These are phyloP conservation scores for Cancer borealis DNA, from an alignment of 2,888 invertebrate species.

Conservation along the genomic window DNA sequence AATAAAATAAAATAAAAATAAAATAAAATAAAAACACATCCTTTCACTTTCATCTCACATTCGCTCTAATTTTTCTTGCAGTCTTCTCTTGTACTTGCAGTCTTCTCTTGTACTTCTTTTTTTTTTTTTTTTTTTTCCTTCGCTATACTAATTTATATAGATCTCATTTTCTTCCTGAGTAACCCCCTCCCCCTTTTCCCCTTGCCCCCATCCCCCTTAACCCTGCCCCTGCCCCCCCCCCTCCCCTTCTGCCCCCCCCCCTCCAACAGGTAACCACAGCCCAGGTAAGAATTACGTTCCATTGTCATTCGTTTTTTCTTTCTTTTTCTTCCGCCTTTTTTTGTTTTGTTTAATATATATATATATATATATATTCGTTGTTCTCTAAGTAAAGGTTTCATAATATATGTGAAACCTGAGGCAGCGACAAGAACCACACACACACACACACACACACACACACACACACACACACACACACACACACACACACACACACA, in stretches of 20 bases:
- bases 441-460: background rate
- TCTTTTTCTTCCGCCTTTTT: background rate
- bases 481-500: background rate
- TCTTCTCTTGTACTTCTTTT: too few relatives aligned
- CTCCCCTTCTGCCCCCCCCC: background rate
- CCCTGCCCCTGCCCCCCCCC: background rate
- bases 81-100: background rate
- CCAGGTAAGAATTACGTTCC: background rate
- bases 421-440: background rate
- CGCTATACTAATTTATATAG: background rate
- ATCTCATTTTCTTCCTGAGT: background rate
- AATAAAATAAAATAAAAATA: background rate
- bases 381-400: background rate
- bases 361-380: background rate
- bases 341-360: too few relatives aligned
- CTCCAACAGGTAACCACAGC: background rate
- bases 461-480: slow-evolving; percentile 20
- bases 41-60: slow-evolving; percentile 33
- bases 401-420: slow-evolving; percentile 9
- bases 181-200: background rate
- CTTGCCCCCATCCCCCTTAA: background rate
- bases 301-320: slow-evolving; percentile 3
- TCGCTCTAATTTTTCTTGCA: too few relatives aligned
- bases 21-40: background rate
- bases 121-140: background rate